Evolutionary conservation across 2,113 vertebrate species (phyloP).

Genomic region (Cephalophus harveyi): DNA sequence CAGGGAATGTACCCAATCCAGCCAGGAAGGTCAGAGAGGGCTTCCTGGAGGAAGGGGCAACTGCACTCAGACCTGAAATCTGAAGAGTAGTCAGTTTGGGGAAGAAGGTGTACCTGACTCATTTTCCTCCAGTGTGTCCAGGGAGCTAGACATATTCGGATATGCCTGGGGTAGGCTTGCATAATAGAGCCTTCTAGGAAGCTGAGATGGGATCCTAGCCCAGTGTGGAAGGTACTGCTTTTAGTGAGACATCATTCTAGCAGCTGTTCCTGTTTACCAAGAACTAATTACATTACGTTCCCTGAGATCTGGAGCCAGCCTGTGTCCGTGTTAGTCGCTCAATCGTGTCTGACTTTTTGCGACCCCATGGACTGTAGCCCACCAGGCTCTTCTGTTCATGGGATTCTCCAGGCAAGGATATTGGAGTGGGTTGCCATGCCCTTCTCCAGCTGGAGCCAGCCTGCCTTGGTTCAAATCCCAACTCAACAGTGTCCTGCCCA

Average conservation of each 20-base stretch:
- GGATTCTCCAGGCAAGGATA: neutral
- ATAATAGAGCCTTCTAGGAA: constrained; percentile 83
- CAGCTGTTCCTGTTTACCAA: constrained; percentile 76
- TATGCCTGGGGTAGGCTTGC: constrained; percentile 75
- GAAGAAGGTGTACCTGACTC: neutral
- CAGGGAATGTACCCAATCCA: neutral
- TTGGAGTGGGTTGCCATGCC: neutral
- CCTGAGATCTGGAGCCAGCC: neutral
- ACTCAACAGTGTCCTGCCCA: accelerated
- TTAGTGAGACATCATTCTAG: neutral
- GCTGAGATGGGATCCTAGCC: constrained; percentile 71
- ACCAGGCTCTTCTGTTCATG: neutral
- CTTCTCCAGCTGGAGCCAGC: neutral
- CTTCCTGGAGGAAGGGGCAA: neutral
- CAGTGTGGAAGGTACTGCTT: neutral
- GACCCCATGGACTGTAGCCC: neutral
- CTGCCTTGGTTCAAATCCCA: neutral
- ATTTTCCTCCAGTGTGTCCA: neutral
- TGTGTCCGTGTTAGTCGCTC: neutral
- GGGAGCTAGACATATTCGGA: neutral
- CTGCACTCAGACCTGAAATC: neutral
- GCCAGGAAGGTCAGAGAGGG: neutral
- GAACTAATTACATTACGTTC: constrained; percentile 78
- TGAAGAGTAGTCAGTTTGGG: neutral
- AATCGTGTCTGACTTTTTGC: neutral